Base-by-base conservation (phyloP, 1,140 invertebrate species). In the Pseudoatta argentina region DNA sequence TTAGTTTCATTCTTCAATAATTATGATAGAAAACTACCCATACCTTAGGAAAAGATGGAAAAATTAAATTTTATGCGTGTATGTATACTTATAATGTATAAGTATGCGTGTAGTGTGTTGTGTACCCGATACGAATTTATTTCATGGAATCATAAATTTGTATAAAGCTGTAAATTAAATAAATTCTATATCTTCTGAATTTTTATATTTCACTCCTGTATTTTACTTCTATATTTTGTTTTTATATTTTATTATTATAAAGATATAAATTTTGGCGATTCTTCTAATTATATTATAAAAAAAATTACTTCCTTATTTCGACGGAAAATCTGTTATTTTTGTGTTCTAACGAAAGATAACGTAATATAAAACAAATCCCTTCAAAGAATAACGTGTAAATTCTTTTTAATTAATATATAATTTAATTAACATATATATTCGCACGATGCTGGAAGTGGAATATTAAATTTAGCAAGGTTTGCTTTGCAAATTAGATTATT, bases 361-460 rank as follows among this genome's bases (percentile, higher is more conserved):
- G n/a, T 30, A 55, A 75, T 53, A 75, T 16, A 24, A 69, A 69
- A 67, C 10, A 1, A 48, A 53, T 57, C 6, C 10, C 10, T 55
- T 57, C 16, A 1, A 53, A 72, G 24, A 73, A 12, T 34, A n/a
- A 21, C n/a, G 27, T 34, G 12, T 57, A 73, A 73, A 55, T 57
- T 57, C 27, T 34, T 57, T 34, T 55, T 75, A 71, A 71, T 71
- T n/a, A 34, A 48, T 39, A 39, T 39, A 39, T 39, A 39, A 39
- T 39, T 39, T 39, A 39, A 39, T 39, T 39, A 39, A 8, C n/a
- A 21, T 16, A 21, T 16, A 71, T 51, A 48, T 24, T 71, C 21
- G 16, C 34, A 4, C 21, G 21, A 48, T 44, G 12, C 39, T 48
- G 24, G 5, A 27, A 71, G 39, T 51, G 8, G 44, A 75, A 57